Evolutionary conservation across 2,888 invertebrate species (phyloP), one percentile per base, ranked within the genome.

Genomic region (Euzophera pinguis): DNA sequence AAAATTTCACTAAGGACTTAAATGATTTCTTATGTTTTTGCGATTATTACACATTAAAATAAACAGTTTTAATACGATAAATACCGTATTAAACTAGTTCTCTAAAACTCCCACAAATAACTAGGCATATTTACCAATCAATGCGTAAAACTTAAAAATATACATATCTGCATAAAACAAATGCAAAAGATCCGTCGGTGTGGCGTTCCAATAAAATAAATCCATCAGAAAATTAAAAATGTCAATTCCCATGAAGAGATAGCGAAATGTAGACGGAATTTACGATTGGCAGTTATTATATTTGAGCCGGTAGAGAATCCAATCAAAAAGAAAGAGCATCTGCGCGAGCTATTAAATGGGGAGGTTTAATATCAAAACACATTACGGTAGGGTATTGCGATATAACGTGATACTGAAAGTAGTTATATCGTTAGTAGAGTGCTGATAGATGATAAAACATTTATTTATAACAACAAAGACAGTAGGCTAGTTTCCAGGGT

Each of bases 341-440:
- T 80, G 80, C 71, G 65, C 61, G 64, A 55, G 75, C 73, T 71
- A 78, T 80, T 78, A 80, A 78, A 75, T 64, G 65, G 65, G 65
- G 66, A 71, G 75, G 68, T 79, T 78, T 78, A 78, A 79, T 79
- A 79, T 78, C 72, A 73, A 74, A 75, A 71, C 76, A 76, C 76
- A 78, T 80, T 79, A 79, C 66, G 65, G 56, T 67, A 71, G 65
- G 77, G 76, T 79, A 79, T 78, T 72, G 78, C 73, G 69, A 67
- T 73, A 73, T 64, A 60, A 56, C 62, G 53, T 43, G 69, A 56
- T 68, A 75, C 73, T 72, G 56, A 78, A 67, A 12, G 69, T 22
- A 22, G 22, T 22, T 22, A 22, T 22, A 22, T 22, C n/a, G n/a
- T n/a, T n/a, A n/a, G n/a, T n/a, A n/a, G n/a, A n/a, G n/a, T n/a